These are phyloP conservation scores for Diaprepes abbreviatus DNA, from an alignment of 2,888 invertebrate species.

Conservation along the genomic window DNA sequence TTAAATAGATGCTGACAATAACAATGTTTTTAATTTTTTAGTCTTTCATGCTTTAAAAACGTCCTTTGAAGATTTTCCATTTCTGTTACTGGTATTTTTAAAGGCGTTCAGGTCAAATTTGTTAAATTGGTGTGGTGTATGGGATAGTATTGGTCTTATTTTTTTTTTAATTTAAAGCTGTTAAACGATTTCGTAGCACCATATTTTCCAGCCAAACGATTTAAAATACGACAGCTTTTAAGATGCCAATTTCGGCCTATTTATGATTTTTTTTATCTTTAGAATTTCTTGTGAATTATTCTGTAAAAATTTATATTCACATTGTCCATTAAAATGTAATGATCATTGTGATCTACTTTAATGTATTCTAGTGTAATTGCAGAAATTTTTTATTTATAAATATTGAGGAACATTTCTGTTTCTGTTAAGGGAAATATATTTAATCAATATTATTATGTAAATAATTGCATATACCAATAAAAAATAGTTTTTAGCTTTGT, in stretches of 20 bases:
- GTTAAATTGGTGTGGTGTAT: constrained; percentile 4
- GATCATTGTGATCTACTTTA: neutral
- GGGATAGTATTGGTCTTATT: constrained; percentile 7
- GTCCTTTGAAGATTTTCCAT: neutral
- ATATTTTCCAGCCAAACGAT: no score
- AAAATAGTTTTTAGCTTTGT: constrained; percentile 38
- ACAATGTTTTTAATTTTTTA: neutral
- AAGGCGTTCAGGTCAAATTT: neutral
- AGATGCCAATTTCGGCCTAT: neutral
- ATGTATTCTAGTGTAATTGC: constrained; percentile 13
- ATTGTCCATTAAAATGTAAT: constrained; percentile 10
- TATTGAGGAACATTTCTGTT: constrained; percentile 13
- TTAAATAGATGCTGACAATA: constrained; percentile 22
- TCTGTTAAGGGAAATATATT: constrained; percentile 23
- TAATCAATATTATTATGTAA: constrained; percentile 37
- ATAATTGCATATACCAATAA: constrained; percentile 44
- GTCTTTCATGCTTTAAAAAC: neutral
- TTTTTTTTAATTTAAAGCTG: neutral
- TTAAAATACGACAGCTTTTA: constrained; percentile 1
- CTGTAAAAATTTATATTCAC: constrained; percentile 2
- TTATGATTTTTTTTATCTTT: constrained; percentile 4
- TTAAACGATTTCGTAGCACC: neutral
- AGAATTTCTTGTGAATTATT: constrained; percentile 20
- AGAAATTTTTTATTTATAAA: constrained; percentile 14
- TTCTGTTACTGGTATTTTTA: neutral